Conservation (phyloP, 1,140 invertebrate species). For the Drosophila baimaii region DNA sequence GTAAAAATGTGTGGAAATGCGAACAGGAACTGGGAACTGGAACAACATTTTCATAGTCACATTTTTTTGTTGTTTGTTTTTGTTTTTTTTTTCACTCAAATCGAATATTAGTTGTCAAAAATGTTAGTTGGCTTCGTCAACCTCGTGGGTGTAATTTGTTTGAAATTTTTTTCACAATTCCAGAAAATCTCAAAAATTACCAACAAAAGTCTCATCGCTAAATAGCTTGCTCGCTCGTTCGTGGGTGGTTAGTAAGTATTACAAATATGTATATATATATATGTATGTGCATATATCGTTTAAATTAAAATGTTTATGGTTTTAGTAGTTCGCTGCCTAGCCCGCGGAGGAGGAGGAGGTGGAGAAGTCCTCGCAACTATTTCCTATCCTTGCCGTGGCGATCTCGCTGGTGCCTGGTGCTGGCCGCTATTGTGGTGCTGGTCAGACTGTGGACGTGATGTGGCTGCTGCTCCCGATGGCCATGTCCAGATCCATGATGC, state of each 20-base stretch:
- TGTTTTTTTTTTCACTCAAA: background rate
- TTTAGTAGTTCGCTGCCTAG: slow-evolving; percentile 62
- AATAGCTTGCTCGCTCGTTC: slow-evolving; percentile 32
- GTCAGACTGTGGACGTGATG: slow-evolving; percentile 70
- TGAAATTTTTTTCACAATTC: slow-evolving; percentile 65
- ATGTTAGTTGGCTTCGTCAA: slow-evolving; percentile 31
- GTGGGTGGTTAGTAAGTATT: slow-evolving; percentile 37
- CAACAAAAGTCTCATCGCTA: slow-evolving; percentile 44
- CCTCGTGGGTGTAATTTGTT: slow-evolving; percentile 57
- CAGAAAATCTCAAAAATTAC: slow-evolving; percentile 79
- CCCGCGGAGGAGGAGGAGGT: slow-evolving; percentile 8
- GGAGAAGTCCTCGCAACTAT: slow-evolving; percentile 32
- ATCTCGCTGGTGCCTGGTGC: slow-evolving; percentile 64
- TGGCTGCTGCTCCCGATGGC: slow-evolving; percentile 49
- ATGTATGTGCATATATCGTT: slow-evolving; percentile 39
- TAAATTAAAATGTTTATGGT: slow-evolving; percentile 31
- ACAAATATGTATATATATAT: slow-evolving; percentile 23
- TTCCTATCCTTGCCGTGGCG: slow-evolving; percentile 79
- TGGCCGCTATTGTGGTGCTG: slow-evolving; percentile 66
- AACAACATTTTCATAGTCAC: slow-evolving; percentile 53
- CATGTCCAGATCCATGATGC: slow-evolving; percentile 43
- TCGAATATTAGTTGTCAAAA: slow-evolving; percentile 34
- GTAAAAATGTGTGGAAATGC: slow-evolving; percentile 40
- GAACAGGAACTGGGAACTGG: slow-evolving; percentile 57
- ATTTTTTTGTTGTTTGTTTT: slow-evolving; percentile 47